These are phyloP conservation scores for Galago senegalensis DNA, from an alignment of 2,797 vertebrate genomes.

Conservation along the genomic window DNA sequence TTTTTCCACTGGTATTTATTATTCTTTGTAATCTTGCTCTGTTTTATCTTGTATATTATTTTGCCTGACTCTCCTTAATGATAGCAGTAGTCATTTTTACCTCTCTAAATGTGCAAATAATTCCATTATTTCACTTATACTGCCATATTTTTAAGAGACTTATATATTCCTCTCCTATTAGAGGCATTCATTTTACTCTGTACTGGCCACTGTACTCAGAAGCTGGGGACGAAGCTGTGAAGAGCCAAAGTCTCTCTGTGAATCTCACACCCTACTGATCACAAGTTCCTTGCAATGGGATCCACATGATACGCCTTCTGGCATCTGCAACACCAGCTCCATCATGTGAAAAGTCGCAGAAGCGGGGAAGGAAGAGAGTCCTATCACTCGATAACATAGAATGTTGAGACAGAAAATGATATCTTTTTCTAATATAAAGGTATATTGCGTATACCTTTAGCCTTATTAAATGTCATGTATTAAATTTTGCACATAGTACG, in stretches of 20 bases:
- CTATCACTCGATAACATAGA: not conserved
- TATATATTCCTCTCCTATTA: not conserved
- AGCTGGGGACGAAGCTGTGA: not conserved
- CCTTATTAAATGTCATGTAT: not conserved
- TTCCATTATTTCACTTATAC: not conserved
- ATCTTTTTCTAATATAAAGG: not conserved
- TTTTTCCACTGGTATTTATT: not conserved
- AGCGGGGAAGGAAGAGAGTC: not conserved
- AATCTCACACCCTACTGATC: not conserved
- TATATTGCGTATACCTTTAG: not conserved
- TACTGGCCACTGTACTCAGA: too few relatives aligned
- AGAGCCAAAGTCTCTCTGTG: not conserved
- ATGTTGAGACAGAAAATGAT: not conserved
- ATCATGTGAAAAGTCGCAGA: not conserved
- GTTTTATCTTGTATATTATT: not conserved
- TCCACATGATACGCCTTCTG: accelerated
- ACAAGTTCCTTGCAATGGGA: not conserved
- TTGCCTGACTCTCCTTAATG: not conserved
- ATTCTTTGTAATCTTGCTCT: not conserved
- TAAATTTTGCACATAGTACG: not conserved
- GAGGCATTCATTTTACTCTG: not conserved
- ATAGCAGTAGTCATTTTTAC: not conserved
- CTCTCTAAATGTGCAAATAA: not conserved
- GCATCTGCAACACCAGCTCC: not conserved
- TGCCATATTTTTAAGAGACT: not conserved